These are phyloP conservation scores for Psix sp. DNA, from an alignment of 1,140 invertebrate species.

Conservation along the genomic window DNA sequence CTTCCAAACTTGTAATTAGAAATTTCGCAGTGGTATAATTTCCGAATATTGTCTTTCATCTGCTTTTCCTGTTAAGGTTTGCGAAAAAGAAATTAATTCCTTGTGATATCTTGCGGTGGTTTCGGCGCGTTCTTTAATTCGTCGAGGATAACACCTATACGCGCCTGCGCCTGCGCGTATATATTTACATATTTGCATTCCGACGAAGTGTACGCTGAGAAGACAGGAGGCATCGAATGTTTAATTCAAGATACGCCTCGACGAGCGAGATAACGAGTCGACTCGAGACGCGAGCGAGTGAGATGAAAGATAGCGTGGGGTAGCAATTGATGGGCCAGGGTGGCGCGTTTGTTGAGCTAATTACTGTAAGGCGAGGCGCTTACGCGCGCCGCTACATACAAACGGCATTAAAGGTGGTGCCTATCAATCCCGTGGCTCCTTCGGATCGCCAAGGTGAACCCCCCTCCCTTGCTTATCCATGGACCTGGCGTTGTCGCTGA, in stretches of 20 bases:
- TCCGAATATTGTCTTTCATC: no score
- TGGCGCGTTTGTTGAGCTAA: conserved; percentile 77
- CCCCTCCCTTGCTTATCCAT: conserved; percentile 37
- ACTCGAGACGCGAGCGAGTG: conserved; percentile 23
- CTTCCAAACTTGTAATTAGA: no score
- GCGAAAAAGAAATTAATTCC: no score
- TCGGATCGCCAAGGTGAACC: conserved; percentile 65
- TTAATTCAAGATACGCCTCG: conserved; percentile 73
- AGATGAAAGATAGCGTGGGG: conserved; percentile 66
- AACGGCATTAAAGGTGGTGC: conserved; percentile 76
- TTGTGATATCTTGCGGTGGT: conserved; percentile 62
- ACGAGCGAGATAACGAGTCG: conserved; percentile 47
- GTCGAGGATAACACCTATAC: conserved; percentile 65
- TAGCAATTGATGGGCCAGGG: conserved; percentile 77
- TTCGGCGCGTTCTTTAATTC: conserved; percentile 70
- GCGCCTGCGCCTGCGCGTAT: conserved; percentile 41
- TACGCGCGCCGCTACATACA: conserved; percentile 76
- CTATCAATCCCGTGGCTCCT: conserved; percentile 72
- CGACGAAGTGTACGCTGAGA: conserved; percentile 71
- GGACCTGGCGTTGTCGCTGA: conserved; percentile 46
- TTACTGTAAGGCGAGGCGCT: conserved; percentile 77
- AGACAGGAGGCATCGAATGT: conserved; percentile 76
- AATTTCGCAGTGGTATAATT: no score
- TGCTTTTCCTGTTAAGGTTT: no score
- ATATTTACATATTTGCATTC: conserved; percentile 75